A percentile compares a stretch with the other conserved stretches of the same genome.
phyloP scores from a whole-genome alignment of 2,113 vertebrate genomes.

The Pluvialis apricaria region DNA sequence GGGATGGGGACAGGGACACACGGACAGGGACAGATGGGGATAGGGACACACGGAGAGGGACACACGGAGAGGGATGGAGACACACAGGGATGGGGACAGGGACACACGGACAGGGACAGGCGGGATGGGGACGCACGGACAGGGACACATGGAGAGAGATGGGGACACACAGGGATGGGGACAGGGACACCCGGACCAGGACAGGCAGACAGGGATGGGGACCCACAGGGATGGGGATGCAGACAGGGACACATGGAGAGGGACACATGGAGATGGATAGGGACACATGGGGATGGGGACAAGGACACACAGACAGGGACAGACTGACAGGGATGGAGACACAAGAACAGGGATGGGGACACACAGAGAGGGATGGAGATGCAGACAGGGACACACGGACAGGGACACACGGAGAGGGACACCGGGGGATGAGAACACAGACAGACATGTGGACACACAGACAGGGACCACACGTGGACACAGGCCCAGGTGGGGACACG shows the following conservation, averaged over 20 bases:
- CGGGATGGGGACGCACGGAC: not conserved
- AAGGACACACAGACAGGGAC: not conserved
- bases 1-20: not conserved
- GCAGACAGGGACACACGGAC: not conserved
- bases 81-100: not conserved
- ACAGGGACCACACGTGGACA: not conserved
- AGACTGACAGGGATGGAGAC: too few relatives aligned
- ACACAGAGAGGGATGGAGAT: not conserved
- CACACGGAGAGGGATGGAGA: too few relatives aligned
- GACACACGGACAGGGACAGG: not conserved
- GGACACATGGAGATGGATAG: too few relatives aligned
- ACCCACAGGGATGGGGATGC: not conserved
- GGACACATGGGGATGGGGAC: too few relatives aligned
- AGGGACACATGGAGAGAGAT: not conserved
- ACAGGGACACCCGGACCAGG: not conserved
- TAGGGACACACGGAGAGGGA: too few relatives aligned
- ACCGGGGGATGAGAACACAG: not conserved
- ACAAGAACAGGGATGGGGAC: not conserved
- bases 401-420: not conserved
- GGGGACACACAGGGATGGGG: too few relatives aligned
- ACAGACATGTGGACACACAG: not conserved
- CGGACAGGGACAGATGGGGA: not conserved
- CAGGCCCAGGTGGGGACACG: fast-evolving
- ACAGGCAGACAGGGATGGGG: not conserved
- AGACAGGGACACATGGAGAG: not conserved